A percentile compares a stretch with the other conserved stretches of the same genome.
phyloP scores from a whole-genome alignment of 2,113 vertebrate genomes.

The Ageneiosus marmoratus region DNA sequence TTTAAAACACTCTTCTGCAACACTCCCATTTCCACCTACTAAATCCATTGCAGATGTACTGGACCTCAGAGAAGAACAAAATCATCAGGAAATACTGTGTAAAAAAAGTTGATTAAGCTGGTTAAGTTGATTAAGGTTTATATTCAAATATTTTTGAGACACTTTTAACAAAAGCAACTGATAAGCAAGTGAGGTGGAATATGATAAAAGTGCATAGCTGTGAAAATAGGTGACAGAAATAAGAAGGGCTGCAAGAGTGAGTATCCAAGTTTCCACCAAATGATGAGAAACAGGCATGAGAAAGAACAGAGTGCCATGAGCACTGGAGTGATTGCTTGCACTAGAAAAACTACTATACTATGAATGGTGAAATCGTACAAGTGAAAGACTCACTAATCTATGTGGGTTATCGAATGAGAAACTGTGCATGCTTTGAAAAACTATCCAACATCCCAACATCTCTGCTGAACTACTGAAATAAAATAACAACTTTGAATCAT shows the following conservation, averaged over 20 bases:
- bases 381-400: neutral
- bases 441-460: neutral
- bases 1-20: neutral
- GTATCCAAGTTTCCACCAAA: neutral
- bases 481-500: neutral
- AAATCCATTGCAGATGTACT: neutral
- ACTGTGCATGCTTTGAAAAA: neutral
- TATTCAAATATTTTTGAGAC: neutral
- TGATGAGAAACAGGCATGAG: neutral
- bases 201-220: neutral
- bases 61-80: neutral
- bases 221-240: neutral
- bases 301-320: neutral
- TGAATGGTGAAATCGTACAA: neutral
- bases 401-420: neutral
- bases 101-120: neutral
- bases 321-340: neutral
- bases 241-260: neutral
- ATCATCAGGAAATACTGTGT: too few relatives aligned
- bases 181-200: neutral
- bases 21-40: neutral
- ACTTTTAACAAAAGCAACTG: neutral
- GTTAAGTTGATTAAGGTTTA: neutral
- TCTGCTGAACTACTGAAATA: neutral
- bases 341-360: neutral